phyloP scores from a whole-genome alignment of 2,113 vertebrate species.

The Mesocricetus auratus region DNA sequence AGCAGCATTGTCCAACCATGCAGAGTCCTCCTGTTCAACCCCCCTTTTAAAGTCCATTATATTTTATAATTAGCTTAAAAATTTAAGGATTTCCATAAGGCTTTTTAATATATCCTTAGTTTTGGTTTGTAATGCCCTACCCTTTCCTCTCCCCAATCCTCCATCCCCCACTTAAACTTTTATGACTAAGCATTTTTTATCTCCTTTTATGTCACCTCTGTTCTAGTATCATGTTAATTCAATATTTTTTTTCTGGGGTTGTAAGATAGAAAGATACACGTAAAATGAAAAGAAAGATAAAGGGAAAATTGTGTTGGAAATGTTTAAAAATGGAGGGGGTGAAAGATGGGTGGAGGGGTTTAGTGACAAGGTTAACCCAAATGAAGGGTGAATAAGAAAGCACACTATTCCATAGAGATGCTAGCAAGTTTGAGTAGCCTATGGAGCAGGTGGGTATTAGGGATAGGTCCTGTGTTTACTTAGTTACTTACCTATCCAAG shows the following conservation, averaged over 20 bases:
- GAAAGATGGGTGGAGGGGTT: neutral
- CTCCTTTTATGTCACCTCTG: neutral
- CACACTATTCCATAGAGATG: neutral
- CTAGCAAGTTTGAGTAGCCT: neutral
- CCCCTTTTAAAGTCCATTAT: neutral
- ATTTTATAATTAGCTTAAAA: neutral
- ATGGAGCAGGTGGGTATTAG: neutral
- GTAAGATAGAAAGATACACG: neutral
- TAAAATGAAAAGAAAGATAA: neutral
- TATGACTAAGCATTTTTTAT: neutral
- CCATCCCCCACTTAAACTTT: neutral
- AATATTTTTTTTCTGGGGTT: neutral
- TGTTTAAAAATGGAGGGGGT: neutral
- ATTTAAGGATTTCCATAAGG: neutral
- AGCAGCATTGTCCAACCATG: neutral
- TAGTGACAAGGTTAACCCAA: neutral
- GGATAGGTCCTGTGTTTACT: neutral
- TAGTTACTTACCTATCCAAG: neutral
- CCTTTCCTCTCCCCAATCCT: too few species aligned
- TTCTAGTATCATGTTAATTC: neutral
- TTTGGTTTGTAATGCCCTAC: neutral
- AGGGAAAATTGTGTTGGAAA: neutral
- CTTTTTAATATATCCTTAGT: neutral
- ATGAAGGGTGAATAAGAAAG: neutral
- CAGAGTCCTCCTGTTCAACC: neutral